Evolutionary conservation across 2,797 vertebrate genomes (phyloP), one percentile per base, ranked within the genome.

Genomic region (Silurus lanzhouensis): DNA sequence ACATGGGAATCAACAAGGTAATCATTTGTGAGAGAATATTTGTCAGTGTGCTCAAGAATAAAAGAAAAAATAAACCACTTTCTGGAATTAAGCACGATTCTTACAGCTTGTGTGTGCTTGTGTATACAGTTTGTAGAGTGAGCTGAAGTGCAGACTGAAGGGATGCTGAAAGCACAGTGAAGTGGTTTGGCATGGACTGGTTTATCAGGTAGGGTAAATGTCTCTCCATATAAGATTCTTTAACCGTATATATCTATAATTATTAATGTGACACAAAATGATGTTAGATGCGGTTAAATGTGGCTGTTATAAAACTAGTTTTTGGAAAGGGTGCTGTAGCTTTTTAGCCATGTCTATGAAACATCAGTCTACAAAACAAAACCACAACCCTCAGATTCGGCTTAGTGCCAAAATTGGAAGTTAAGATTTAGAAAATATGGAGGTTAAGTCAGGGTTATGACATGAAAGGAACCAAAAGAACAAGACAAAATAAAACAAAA

Each of bases 201-300:
- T 74, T 60, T 63, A 58, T 75, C 77, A 88, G 88, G 90, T 89
- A 87, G 46, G 84, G 67, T 57, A 14, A 78, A n/a, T 9, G 20
- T 63, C 3, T 46, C 14, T 79, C 38, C 2, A 14, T 86, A 31
- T 78, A 12, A 22, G 5, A 10, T 48, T 86, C 15, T 27, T 67
- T 0, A 67, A 52, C 27, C 22, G 0, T 27, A 3, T 48, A 63
- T 63, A 31, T 31, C 2, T 31, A 44, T 61, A 19, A 0, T 9
- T 77, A 22, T 22, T 74, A 31, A 77, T 38, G 15, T 12, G 31
- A 13, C 44, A 31, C 25, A 60, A 19, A 38, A 77, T 46, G 14
- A 25, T 15, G 60, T 46, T 46, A 15, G 13, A 13, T 1, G 46
- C 48, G 46, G 46, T 22, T 38, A 38, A 3, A 38, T 25, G 10